Conservation (phyloP, 2,113 vertebrate genomes). For the Xenus cinereus region DNA sequence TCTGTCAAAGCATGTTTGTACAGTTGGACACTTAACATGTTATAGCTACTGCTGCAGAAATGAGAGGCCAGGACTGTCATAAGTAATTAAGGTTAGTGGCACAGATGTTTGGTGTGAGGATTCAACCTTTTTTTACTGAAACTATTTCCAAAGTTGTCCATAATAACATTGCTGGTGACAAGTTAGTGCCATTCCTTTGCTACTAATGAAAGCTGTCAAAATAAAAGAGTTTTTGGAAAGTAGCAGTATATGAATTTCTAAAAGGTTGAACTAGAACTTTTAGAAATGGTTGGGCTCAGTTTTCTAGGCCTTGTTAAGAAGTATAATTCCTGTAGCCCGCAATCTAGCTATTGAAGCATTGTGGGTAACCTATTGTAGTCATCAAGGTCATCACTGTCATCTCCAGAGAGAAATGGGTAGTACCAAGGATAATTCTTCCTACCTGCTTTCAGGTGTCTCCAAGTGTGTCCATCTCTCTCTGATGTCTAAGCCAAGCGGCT, state of each 20-base stretch:
- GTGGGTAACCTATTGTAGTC: background rate
- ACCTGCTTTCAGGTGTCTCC: background rate
- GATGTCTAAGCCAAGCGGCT: background rate
- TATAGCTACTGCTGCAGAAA: background rate
- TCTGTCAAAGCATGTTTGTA: background rate
- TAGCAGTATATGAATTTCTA: background rate
- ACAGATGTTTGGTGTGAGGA: background rate
- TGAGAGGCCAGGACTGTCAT: background rate
- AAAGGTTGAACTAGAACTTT: background rate
- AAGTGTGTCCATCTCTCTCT: background rate
- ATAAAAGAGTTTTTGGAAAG: background rate
- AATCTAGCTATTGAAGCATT: background rate
- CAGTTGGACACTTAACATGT: background rate
- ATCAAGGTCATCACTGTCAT: background rate
- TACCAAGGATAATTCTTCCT: background rate
- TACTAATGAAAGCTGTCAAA: background rate
- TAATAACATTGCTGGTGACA: background rate
- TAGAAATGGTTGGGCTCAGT: background rate
- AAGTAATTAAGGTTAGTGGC: background rate
- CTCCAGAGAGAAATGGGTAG: background rate
- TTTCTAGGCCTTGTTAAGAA: background rate
- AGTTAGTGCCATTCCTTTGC: background rate
- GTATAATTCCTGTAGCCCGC: background rate
- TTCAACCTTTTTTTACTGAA: background rate
- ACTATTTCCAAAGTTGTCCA: background rate